A percentile compares a stretch with the other conserved stretches of the same genome.
Conservation (phyloP, 2,113 vertebrate genomes). For the Hypocryptadius cinnamomeus region DNA sequence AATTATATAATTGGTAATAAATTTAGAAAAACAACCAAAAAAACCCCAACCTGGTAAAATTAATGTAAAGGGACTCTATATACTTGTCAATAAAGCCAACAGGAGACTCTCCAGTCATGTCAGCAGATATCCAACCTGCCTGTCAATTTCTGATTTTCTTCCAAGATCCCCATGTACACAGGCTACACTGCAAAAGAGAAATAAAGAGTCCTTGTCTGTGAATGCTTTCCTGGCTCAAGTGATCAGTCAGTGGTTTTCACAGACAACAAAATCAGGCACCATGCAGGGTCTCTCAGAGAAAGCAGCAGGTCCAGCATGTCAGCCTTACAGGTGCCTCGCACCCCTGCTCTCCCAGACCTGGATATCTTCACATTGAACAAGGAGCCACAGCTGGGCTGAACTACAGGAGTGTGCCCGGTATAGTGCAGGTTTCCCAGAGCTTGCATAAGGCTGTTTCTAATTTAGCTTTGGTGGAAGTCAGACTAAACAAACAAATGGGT, state of each 20-base stretch:
- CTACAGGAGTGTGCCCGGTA: neutral
- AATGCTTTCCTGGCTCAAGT: neutral
- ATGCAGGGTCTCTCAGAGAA: neutral
- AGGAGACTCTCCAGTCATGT: neutral
- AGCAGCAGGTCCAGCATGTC: neutral
- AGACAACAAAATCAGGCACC: fast-evolving
- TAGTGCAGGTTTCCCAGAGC: neutral
- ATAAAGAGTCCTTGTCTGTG: neutral
- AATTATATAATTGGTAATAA: neutral
- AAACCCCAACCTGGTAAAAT: neutral
- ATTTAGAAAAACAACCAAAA: neutral
- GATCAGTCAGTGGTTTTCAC: neutral
- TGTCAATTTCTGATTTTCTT: neutral
- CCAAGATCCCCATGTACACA: neutral
- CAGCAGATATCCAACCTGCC: neutral
- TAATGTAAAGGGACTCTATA: fast-evolving
- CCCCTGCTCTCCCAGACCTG: neutral
- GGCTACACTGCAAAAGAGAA: neutral
- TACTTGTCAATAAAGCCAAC: neutral
- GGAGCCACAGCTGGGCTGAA: neutral
- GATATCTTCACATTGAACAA: neutral
- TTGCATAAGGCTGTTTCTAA: neutral
- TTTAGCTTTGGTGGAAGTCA: neutral
- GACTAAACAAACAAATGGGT: neutral
- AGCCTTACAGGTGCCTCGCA: neutral